Percentiles rank a stretch among this genome's conserved stretches.
Conservation (phyloP, 1,140 invertebrate species). For the Megalonaias nervosa region DNA sequence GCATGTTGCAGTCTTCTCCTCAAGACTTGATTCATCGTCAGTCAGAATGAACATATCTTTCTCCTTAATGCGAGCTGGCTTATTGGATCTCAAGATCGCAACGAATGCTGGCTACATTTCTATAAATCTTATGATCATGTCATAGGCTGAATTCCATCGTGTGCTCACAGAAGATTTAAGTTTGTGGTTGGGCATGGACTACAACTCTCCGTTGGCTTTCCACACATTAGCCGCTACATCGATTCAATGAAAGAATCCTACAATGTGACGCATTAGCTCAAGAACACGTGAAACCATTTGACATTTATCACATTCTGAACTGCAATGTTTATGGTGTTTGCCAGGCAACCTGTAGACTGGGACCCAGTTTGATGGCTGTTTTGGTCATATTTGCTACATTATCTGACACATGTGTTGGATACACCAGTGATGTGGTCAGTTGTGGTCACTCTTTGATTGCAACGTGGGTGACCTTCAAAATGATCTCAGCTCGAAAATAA, state of each 20-base stretch:
- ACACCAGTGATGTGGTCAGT: too few species aligned
- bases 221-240: slow-evolving; percentile 1
- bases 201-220: background rate
- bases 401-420: background rate
- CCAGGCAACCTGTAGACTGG: background rate
- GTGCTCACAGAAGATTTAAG: background rate
- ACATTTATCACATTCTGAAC: background rate
- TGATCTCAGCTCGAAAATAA: too few species aligned
- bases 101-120: background rate
- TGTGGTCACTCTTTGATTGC: too few species aligned
- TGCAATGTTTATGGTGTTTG: background rate
- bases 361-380: background rate
- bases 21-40: too few species aligned
- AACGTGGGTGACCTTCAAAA: too few species aligned
- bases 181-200: background rate
- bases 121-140: background rate
- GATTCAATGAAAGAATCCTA: background rate
- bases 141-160: background rate
- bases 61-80: too few species aligned
- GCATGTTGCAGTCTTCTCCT: too few species aligned
- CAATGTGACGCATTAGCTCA: background rate
- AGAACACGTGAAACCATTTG: background rate
- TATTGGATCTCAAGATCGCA: background rate
- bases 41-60: too few species aligned
- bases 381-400: slow-evolving; percentile 3